Conservation (phyloP, 2,888 invertebrate species). For the Lumbricus terrestris region DNA sequence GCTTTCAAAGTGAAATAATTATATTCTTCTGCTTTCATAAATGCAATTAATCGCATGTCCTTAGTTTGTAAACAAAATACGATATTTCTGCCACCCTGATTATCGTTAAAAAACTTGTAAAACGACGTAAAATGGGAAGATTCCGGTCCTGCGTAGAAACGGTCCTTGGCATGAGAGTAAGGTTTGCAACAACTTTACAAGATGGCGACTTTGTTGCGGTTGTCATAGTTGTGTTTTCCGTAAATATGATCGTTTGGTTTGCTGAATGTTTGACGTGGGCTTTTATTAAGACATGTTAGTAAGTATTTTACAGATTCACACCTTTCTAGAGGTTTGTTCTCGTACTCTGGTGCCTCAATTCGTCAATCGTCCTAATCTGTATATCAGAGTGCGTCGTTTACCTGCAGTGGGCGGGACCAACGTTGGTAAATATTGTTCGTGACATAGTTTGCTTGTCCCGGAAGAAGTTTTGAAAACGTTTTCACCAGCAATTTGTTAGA, state of each 20-base stretch:
- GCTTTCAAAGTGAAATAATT: too few species aligned
- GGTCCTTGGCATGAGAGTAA: background rate
- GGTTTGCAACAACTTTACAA: background rate
- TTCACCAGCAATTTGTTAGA: background rate
- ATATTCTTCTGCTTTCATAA: too few species aligned
- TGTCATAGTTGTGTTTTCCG: conserved; percentile 18
- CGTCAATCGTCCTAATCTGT: background rate
- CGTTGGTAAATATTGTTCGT: background rate
- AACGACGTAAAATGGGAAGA: too few species aligned
- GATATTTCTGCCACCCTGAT: too few species aligned
- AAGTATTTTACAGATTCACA: background rate
- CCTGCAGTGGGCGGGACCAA: background rate
- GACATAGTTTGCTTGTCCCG: background rate
- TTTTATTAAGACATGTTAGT: background rate
- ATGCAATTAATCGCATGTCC: too few species aligned
- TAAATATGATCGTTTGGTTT: background rate
- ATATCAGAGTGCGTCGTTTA: background rate
- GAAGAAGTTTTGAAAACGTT: background rate
- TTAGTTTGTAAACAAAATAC: too few species aligned
- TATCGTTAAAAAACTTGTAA: too few species aligned
- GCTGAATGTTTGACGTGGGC: background rate
- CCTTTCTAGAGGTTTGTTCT: background rate
- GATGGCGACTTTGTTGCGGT: background rate
- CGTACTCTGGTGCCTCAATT: background rate
- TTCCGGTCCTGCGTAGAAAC: too few species aligned